Percentiles rank a stretch among this genome's conserved stretches.
Conservation (phyloP, 2,888 invertebrate genomes). For the Serripes groenlandicus region DNA sequence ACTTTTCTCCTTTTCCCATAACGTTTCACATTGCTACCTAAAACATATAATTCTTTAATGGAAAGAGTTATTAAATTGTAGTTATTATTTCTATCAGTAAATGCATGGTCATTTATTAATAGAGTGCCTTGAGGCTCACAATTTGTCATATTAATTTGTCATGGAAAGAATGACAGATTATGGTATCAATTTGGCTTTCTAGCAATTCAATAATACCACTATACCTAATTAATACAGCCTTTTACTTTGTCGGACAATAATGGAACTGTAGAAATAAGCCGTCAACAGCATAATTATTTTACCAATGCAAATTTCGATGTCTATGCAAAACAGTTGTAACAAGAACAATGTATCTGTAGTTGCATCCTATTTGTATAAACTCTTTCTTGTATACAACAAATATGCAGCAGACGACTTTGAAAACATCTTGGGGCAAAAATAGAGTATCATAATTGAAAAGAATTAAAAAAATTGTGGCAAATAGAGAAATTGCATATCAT, state of each 20-base stretch:
- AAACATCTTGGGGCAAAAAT: not conserved
- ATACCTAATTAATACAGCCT: constrained; percentile 3
- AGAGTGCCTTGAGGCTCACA: not conserved
- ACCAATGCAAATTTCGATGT: not conserved
- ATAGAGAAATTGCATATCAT: too few species aligned
- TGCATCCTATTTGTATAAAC: not conserved
- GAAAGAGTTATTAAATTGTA: too few species aligned
- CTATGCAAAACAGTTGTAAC: not conserved
- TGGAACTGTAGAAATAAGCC: not conserved
- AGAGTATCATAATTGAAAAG: too few species aligned
- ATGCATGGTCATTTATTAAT: not conserved
- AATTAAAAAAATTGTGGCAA: too few species aligned
- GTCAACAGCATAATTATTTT: not conserved
- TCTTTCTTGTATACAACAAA: not conserved
- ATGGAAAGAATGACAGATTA: constrained; percentile 3
- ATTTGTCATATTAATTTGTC: not conserved
- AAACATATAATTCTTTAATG: too few species aligned
- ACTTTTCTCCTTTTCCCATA: too few species aligned
- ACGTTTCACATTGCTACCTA: too few species aligned
- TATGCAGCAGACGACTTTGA: not conserved
- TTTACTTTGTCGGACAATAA: not conserved
- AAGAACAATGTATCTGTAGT: not conserved
- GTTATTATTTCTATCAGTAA: not conserved
- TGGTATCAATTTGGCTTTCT: too few species aligned
- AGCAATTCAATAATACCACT: not conserved